Base-by-base conservation (phyloP, 2,113 vertebrate species). In the Uria lomvia region DNA sequence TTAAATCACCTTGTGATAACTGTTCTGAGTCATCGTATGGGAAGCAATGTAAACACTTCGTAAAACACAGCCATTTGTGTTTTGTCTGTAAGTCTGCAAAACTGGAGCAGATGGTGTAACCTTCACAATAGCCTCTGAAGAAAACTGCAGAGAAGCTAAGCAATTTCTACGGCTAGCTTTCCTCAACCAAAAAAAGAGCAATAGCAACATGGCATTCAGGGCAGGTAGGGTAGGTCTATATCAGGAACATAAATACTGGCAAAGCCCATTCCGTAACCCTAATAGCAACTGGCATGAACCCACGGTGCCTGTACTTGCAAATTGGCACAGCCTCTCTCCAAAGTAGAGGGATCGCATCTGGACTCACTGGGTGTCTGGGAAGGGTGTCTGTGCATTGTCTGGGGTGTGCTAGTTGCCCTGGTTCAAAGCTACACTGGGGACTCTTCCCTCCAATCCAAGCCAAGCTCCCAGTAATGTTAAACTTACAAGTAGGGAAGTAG, bases 361-460 rank as follows among this genome's bases (percentile, higher is more conserved):
- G 11, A 29, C 49, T 83, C 26, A 21, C 20, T 36, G 22, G 42
- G 29, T 43, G 63, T 23, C 72, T 90, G 72, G 23, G 21, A 74
- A 30, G 2, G 2, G 19, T 11, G 20, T 27, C 52, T 12, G 10
- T 30, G 50, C 36, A 7, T 26, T 74, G 10, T n/a, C 52, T 43
- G n/a, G 29, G 30, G 14, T 65, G 18, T 23, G 24, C 8, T 70
- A 45, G 9, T 24, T 65, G 50, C 27, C 40, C 56, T 52, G 26
- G 15, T 17, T 43, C 58, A 67, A 67, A 84, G 52, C 6, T 30
- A 36, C 11, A 3, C 4, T 4, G 3, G 11, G 27, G 30, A 9
- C 8, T 66, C 18, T 10, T 71, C 32, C 8, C 18, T 8, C 6
- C 1, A 0, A 1, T 72, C 15, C 21, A 29, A 82, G 12, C 4